A percentile compares a stretch with the other conserved stretches of the same genome.
phyloP scores from a whole-genome alignment of 1,140 invertebrate species.

The Teleopsis dalmanni region DNA sequence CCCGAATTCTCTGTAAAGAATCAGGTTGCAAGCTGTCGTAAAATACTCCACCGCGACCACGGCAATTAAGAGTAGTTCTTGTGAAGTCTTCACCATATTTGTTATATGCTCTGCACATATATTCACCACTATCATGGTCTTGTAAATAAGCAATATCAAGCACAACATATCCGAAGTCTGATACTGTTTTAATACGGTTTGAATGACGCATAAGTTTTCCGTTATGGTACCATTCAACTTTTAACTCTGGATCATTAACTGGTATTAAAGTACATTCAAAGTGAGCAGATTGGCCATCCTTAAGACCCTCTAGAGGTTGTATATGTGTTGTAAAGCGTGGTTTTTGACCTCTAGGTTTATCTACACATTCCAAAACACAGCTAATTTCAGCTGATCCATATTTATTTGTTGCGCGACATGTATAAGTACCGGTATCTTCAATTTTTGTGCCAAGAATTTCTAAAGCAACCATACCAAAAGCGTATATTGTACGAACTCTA shows the following conservation, averaged over 20 bases:
- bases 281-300: slow-evolving; percentile 86
- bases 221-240: slow-evolving; percentile 95
- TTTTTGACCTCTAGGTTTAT: slow-evolving; percentile 74
- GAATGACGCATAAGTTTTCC: slow-evolving; percentile 79
- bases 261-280: slow-evolving; percentile 88
- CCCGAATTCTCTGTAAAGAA: slow-evolving; percentile 80
- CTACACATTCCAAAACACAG: slow-evolving; percentile 73
- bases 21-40: slow-evolving; percentile 91
- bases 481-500: slow-evolving; percentile 82
- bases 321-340: slow-evolving; percentile 84
- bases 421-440: slow-evolving; percentile 79
- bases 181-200: slow-evolving; percentile 86
- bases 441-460: slow-evolving; percentile 86
- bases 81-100: slow-evolving; percentile 87
- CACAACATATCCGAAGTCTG: slow-evolving; percentile 93
- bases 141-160: slow-evolving; percentile 92
- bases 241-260: slow-evolving; percentile 87
- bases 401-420: slow-evolving; percentile 79
- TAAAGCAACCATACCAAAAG: slow-evolving; percentile 91
- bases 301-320: slow-evolving; percentile 73
- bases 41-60: slow-evolving; percentile 82
- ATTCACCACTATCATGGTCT: slow-evolving; percentile 88
- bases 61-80: slow-evolving; percentile 71
- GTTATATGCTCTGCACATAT: slow-evolving; percentile 80
- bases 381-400: slow-evolving; percentile 82